Evolutionary conservation across 2,888 invertebrate genomes (phyloP).

Genomic region (Bimastos eiseni): DNA sequence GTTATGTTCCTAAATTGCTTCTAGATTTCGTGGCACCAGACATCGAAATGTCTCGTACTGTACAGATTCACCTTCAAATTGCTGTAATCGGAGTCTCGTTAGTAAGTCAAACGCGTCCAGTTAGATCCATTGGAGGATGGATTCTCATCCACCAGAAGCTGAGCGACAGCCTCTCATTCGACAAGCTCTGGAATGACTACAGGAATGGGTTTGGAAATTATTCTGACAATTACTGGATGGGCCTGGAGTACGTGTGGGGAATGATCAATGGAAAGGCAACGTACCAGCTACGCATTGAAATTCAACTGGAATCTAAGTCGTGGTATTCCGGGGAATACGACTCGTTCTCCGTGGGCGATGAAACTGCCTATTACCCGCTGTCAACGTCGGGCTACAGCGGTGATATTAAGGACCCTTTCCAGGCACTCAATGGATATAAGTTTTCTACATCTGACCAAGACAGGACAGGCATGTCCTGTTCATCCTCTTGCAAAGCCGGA

Average conservation of each 20-base stretch:
- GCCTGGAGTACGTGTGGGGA: neutral
- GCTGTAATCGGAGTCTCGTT: neutral
- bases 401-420: neutral
- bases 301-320: neutral
- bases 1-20: neutral
- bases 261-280: neutral
- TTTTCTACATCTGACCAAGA: neutral
- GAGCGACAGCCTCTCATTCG: neutral
- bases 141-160: constrained; percentile 19
- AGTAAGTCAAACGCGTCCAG: neutral
- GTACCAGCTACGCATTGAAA: neutral
- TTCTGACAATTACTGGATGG: constrained; percentile 15
- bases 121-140: neutral
- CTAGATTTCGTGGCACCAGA: neutral
- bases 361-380: neutral
- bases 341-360: neutral
- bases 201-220: neutral
- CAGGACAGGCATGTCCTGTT: neutral
- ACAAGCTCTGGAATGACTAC: neutral
- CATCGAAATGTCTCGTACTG: neutral
- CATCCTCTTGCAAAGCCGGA: neutral
- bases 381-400: neutral
- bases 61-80: neutral
- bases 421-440: neutral
- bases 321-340: constrained; percentile 14